A percentile compares a stretch with the other conserved stretches of the same genome.
phyloP scores from a whole-genome alignment of 53 echinoderm and acorn worm genomes.

The Paracentrotus lividus region DNA sequence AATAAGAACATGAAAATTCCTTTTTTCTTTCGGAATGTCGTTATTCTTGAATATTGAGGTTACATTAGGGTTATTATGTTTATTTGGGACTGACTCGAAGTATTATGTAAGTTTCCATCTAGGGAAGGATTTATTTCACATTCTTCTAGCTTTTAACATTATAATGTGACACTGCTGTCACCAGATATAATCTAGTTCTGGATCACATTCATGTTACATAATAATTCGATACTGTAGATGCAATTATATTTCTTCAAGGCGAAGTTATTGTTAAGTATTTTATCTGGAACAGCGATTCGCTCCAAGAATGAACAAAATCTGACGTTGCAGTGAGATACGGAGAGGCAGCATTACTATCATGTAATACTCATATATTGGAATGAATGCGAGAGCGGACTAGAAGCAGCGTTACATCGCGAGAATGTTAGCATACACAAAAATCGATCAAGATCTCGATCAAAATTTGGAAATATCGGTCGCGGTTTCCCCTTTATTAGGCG shows the following conservation, averaged over 20 bases:
- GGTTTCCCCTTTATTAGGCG: conserved; percentile 46
- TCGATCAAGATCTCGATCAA: conserved; percentile 43
- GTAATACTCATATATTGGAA: neutral
- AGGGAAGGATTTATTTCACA: no score
- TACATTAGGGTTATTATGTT: no score
- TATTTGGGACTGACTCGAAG: no score
- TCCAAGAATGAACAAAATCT: neutral
- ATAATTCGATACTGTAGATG: neutral
- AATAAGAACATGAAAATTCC: conserved; percentile 36
- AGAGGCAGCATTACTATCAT: neutral
- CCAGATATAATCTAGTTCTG: neutral
- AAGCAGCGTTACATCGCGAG: neutral
- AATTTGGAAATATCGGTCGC: conserved; percentile 56
- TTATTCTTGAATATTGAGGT: no score
- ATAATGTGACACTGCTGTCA: neutral
- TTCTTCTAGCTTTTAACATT: no score
- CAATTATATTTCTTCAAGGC: neutral
- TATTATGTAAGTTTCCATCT: no score
- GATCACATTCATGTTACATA: neutral
- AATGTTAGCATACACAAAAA: conserved; percentile 34
- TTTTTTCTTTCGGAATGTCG: no score
- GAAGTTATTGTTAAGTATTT: neutral
- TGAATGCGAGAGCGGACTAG: neutral
- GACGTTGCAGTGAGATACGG: neutral
- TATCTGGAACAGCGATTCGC: conserved; percentile 37